A percentile compares a stretch with the other conserved stretches of the same genome.
phyloP scores from a whole-genome alignment of 2,888 invertebrate genomes.

The Heliconius charithonia region DNA sequence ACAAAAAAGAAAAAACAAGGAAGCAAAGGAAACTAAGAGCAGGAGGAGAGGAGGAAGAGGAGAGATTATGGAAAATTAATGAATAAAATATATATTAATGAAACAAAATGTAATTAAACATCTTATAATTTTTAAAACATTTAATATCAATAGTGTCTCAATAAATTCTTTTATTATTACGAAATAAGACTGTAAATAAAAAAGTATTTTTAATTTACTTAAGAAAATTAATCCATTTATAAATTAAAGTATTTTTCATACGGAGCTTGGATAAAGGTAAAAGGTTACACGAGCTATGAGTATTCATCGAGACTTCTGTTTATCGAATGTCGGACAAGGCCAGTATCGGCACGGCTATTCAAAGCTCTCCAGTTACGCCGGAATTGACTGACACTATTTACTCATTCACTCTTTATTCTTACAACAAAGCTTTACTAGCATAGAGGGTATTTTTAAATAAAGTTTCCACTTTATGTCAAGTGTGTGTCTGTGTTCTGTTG shows the following conservation, averaged over 20 bases:
- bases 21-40: background rate
- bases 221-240: background rate
- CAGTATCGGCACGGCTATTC: constrained; percentile 52
- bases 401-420: constrained; percentile 39
- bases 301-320: constrained; percentile 43
- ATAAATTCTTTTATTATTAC: too few species aligned
- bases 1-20: background rate
- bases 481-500: background rate
- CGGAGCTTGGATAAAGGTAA: constrained; percentile 53
- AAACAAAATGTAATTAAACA: background rate
- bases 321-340: constrained; percentile 68
- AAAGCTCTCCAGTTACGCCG: constrained; percentile 56
- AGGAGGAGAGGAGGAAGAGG: background rate
- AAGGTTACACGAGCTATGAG: constrained; percentile 60
- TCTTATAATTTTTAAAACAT: too few species aligned
- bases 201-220: too few species aligned
- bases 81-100: background rate
- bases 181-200: too few species aligned
- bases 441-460: constrained; percentile 36
- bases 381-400: constrained; percentile 61
- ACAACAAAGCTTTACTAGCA: constrained; percentile 35
- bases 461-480: constrained; percentile 24
- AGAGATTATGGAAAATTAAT: too few species aligned
- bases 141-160: background rate
- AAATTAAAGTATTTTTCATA: constrained; percentile 14